Conservation (phyloP, 2,113 vertebrate species). For the Cyanistes caeruleus region DNA sequence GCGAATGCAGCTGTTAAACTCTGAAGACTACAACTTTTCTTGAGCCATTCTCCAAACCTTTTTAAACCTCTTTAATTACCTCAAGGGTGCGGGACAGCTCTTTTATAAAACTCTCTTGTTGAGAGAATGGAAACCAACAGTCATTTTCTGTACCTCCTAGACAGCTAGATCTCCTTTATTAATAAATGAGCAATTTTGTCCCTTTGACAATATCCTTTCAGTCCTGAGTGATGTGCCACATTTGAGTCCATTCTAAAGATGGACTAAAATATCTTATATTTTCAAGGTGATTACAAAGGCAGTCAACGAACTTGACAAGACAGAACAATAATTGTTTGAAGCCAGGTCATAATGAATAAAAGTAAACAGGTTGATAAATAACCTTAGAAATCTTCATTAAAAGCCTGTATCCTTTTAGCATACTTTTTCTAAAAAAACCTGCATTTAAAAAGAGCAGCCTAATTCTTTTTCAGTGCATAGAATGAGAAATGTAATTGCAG, state of each 20-base stretch:
- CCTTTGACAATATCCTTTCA: not conserved
- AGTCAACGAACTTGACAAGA: not conserved
- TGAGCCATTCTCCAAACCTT: not conserved
- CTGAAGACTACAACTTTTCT: not conserved
- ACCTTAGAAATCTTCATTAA: not conserved
- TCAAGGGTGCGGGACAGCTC: not conserved
- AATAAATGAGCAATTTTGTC: not conserved
- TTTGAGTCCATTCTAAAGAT: not conserved
- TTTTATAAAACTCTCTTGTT: not conserved
- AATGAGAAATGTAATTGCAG: not conserved
- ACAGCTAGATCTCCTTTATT: not conserved
- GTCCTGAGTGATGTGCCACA: not conserved
- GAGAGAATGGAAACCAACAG: not conserved
- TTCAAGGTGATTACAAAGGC: not conserved
- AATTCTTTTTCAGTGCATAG: not conserved
- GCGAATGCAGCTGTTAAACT: not conserved
- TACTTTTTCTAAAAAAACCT: not conserved
- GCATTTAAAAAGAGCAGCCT: not conserved
- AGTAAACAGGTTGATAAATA: not conserved
- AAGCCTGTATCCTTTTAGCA: not conserved
- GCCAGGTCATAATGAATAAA: not conserved
- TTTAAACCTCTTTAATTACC: not conserved
- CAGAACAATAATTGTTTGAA: not conserved
- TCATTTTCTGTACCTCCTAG: not conserved
- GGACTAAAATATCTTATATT: not conserved